These are phyloP conservation scores for Lucilia cuprina DNA, from an alignment of 1,140 invertebrate species.

Conservation along the genomic window DNA sequence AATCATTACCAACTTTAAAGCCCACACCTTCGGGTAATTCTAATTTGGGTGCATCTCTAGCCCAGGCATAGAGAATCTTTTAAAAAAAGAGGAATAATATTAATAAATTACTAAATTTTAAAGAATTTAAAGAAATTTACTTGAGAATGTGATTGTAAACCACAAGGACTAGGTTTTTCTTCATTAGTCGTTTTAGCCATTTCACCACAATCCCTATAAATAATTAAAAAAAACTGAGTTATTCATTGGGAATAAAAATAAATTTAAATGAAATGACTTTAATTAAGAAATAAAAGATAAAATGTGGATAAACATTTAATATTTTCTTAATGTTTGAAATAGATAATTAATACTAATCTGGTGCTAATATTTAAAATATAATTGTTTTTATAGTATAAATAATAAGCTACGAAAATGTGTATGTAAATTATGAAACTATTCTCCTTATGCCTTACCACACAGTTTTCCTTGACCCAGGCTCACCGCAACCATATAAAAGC, in stretches of 20 bases:
- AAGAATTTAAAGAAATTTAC: slow-evolving; percentile 37
- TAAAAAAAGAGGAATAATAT: background rate
- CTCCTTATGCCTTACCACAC: slow-evolving; percentile 74
- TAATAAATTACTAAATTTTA: background rate
- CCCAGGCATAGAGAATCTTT: slow-evolving; percentile 96
- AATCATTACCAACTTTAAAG: slow-evolving; percentile 79
- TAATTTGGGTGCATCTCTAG: slow-evolving; percentile 88
- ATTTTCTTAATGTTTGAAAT: no score
- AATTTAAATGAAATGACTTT: no score
- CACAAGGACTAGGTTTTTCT: slow-evolving; percentile 72
- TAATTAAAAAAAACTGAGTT: background rate
- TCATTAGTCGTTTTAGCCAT: slow-evolving; percentile 71
- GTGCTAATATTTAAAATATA: no score
- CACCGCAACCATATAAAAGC: slow-evolving; percentile 90
- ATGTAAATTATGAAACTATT: no score
- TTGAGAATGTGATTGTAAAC: slow-evolving; percentile 70
- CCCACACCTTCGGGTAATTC: slow-evolving; percentile 83
- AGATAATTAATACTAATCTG: no score
- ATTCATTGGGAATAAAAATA: no score
- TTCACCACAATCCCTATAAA: slow-evolving; percentile 87
- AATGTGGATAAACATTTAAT: background rate
- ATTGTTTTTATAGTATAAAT: no score
- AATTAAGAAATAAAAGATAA: background rate
- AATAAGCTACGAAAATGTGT: no score
- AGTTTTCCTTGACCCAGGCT: slow-evolving; percentile 78